A percentile compares a stretch with the other conserved stretches of the same genome.
Conservation (phyloP, 2,797 vertebrate species). For the Tinamus major region DNA sequence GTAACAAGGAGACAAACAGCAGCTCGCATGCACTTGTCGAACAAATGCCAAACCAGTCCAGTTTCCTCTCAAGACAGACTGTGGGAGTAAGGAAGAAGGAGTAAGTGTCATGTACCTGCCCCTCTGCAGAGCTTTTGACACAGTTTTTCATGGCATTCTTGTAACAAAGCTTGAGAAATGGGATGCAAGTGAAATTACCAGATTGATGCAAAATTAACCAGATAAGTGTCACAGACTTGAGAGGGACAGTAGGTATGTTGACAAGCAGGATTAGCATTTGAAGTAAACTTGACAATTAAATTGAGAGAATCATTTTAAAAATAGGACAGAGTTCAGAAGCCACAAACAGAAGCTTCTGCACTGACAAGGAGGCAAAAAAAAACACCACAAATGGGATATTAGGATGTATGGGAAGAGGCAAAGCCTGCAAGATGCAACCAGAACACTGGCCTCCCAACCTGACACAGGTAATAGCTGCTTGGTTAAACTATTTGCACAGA, state of each 20-base stretch:
- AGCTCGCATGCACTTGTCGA: not conserved
- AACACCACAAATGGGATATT: not conserved
- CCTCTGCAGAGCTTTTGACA: constrained; percentile 6
- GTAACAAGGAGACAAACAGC: not conserved
- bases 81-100: not conserved
- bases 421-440: not conserved
- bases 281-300: not conserved
- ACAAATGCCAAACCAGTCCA: not conserved
- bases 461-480: not conserved
- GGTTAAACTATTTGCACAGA: not conserved
- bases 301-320: not conserved
- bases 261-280: not conserved
- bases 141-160: not conserved
- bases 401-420: not conserved
- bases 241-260: not conserved
- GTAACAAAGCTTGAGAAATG: not conserved
- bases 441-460: not conserved
- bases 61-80: not conserved
- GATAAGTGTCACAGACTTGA: not conserved
- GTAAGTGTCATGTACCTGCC: not conserved
- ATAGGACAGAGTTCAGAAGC: not conserved
- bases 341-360: not conserved
- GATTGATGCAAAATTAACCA: constrained; percentile 11
- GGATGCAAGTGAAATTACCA: not conserved
- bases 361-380: rapidly evolving